Percentiles rank a stretch among this genome's conserved stretches.
Evolutionary conservation across 2,797 vertebrate species (phyloP).

Genomic region (Enteromius viviparus): DNA sequence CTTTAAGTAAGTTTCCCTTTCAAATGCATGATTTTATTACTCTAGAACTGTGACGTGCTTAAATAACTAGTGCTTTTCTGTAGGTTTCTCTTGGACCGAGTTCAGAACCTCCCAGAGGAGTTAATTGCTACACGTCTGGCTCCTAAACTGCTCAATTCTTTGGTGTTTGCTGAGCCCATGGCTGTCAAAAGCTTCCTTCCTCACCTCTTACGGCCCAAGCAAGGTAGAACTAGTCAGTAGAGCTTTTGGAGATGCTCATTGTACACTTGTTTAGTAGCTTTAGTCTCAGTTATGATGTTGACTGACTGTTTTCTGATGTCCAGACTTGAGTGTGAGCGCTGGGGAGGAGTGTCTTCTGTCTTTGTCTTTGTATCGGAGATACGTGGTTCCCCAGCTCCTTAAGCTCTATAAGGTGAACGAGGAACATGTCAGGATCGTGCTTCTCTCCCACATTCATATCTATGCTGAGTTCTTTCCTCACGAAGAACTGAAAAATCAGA

Average conservation of each 20-base stretch:
- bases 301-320: conserved; percentile 2
- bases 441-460: conserved; percentile 90
- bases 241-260: background rate
- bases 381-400: conserved; percentile 90
- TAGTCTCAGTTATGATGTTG: background rate
- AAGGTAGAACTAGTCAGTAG: conserved; percentile 74
- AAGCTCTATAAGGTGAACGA: conserved; percentile 92
- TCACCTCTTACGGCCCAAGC: conserved; percentile 92
- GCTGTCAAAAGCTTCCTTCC: conserved; percentile 98
- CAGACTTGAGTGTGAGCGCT: conserved; percentile 69
- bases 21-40: background rate
- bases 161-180: conserved; percentile 95
- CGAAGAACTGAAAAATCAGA: conserved; percentile 90
- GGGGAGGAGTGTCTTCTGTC: conserved; percentile 86
- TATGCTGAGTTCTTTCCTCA: conserved; percentile 88
- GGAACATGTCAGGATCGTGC: conserved; percentile 90
- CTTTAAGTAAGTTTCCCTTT: conserved; percentile 88
- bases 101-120: conserved; percentile 89
- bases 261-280: background rate
- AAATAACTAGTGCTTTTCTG: conserved; percentile 29
- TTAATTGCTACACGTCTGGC: conserved; percentile 88
- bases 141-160: conserved; percentile 90
- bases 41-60: background rate
- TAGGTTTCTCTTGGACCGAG: conserved; percentile 92
- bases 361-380: conserved; percentile 83